Base-by-base conservation (phyloP, 1,140 invertebrate species). In the Drosophila azteca region DNA sequence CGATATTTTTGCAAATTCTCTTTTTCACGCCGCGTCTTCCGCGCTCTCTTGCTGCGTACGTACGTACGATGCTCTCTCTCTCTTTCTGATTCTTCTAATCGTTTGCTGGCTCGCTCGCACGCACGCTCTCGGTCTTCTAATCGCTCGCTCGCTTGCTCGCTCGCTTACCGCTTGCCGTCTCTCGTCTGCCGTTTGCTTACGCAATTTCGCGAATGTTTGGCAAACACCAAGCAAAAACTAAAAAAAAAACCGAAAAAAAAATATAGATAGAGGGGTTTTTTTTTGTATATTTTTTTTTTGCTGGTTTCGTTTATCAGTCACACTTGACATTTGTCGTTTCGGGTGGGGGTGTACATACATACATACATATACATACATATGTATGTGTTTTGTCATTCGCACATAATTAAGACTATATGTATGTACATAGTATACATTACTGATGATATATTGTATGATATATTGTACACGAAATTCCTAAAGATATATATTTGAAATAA, bases 121-220 rank as follows among this genome's bases (percentile, higher is more conserved):
- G 35, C 26, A 13, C 9, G n/a, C n/a, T n/a, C n/a, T n/a, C n/a
- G n/a, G n/a, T 4, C n/a, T 29, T 48, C 29, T 65, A 68, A 74
- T 70, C 6, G 22, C 50, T 46, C 17, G 22, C 55, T 46, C 17
- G 22, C 53, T 61, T 20, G 29, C 13, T 39, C 49, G 8, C 31
- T 52, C 50, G 4, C 39, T 48, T 31, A 44, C 8, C 35, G 43
- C 29, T 53, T 49, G 35, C 35, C 35, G 29, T 31, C 7, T 7
- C 6, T 6, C 29, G 29, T 31, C 3, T 31, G 29, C 7, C n/a
- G 20, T 48, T 22, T 51, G 69, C 74, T 87, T 87, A 87, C 82
- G 78, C 82, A 85, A 85, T 82, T 69, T 87, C 63, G 66, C 59
- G 11, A 13, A 85, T 85, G 82, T 85, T 85, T 85, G 82, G 39